Conservation (phyloP, 2,113 vertebrate species). For the Cyanocitta stelleri region DNA sequence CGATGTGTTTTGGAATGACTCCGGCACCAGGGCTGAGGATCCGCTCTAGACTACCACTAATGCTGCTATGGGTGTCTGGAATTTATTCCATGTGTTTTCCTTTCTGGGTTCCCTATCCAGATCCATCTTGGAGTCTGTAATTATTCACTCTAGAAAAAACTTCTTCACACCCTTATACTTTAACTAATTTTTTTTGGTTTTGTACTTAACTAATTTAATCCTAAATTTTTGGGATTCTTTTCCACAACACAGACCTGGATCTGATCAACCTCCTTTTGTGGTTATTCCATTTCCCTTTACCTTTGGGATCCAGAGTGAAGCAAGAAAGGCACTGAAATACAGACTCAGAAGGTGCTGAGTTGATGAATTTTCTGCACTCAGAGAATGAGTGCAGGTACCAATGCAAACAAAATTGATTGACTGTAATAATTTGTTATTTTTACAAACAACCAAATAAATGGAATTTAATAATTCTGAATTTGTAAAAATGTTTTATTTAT, state of each 20-base stretch:
- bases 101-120: not conserved
- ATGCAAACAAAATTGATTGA: not conserved
- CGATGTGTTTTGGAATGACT: not conserved
- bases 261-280: not conserved
- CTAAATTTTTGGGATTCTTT: not conserved
- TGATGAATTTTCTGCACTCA: not conserved
- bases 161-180: not conserved
- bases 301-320: not conserved
- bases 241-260: not conserved
- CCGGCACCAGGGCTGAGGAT: not conserved
- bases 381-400: not conserved
- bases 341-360: not conserved
- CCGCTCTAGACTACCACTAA: not conserved
- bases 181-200: not conserved
- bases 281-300: not conserved
- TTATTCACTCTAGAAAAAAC: not conserved
- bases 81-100: not conserved
- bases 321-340: not conserved
- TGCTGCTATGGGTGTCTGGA: not conserved
- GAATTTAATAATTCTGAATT: not conserved
- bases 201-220: not conserved
- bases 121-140: not conserved
- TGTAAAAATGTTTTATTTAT: not conserved
- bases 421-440: not conserved
- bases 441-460: not conserved